Evolutionary conservation across 2,888 invertebrate genomes (phyloP), one percentile per base, ranked within the genome.

Genomic region (Tiliacea citrago): DNA sequence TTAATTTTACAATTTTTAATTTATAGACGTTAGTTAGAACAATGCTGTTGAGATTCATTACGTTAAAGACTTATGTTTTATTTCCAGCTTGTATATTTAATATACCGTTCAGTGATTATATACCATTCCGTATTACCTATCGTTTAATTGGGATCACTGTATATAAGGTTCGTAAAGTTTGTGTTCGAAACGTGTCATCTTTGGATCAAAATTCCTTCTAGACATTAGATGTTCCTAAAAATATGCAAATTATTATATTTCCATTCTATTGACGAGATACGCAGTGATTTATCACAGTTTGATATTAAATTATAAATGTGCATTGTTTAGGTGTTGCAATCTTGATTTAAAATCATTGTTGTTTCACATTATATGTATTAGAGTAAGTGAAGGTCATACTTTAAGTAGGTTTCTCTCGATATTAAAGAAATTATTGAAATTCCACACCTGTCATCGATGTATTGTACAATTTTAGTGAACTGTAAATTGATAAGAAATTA

Each of bases 401-500:
- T 88, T 89, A 88, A 84, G 90, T 91, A 93, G 91, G 89, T 89
- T 90, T 89, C 87, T 89, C 88, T 91, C 84, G 85, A 89, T 88
- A 90, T 90, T 90, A 90, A 88, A 88, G 77, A 84, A 84, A 87
- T 83, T 85, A 87, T 83, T 85, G 69, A 86, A 85, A 90, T 90
- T 89, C 90, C 89, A 91, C 91, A 92, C 91, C 92, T 91, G 92
- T 93, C 94, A 95, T 96, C 94, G 95, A 95, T 92, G 92, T 95
- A 91, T 95, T 95, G 95, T 96, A 96, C 95, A 96, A 96, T 94
- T 94, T 92, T 94, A 94, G 92, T 91, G 88, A 94, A 93, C 90
- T 95, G 94, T 96, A 95, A 95, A 95, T 91, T 95, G 91, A 94
- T 94, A 94, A 93, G 93, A 94, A 94, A 94, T 94, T 93, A 93